Evolutionary conservation across 2,797 vertebrate species (phyloP), one percentile per base, ranked within the genome.

Genomic region (Acanthurus leucopareius): DNA sequence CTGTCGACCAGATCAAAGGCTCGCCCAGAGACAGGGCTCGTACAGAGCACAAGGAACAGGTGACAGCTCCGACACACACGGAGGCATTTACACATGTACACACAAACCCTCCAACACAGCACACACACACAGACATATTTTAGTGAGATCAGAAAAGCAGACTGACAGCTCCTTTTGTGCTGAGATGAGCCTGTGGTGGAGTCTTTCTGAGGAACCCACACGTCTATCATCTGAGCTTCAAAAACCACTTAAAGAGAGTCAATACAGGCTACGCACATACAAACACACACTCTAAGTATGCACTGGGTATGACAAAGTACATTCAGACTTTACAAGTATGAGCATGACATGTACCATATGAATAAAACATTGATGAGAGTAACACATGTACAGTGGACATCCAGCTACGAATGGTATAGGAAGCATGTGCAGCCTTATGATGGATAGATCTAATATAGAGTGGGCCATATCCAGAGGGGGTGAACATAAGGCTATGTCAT

Each of bases 1-100:
- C 89, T 91, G 82, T 86, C 47, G 82, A 88, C 75, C 72, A 94
- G 91, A 94, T 95, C 90, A 96, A 97, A 96, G 93, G 82, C 85
- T 88, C 5, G 20, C 77, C 44, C 72, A 69, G 88, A 93, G 87
- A 93, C 83, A 61, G n/a, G 75, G 69, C 73, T 86, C 22, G 61
- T 51, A 82, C 73, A 85, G 66, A 80, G 67, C 73, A 42, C 62
- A 69, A 93, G 88, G 91, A 96, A 94, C 95, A 96, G 94, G 95
- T 96, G 95, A 96, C 86, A 90, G 82, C 89, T 73, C 58, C 7
- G 15, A 82, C 81, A 84, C 79, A 77, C 85, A 84, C 49, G 1
- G 63, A 84, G 77, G 75, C 77, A 76, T 86, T 84, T 78, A 80
- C 80, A 65, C 70, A 44, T 14, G 28, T 77, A 80, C 48, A 53